A percentile compares a stretch with the other conserved stretches of the same genome.
Conservation (phyloP, 2,888 invertebrate species). For the Synanthedon andrenaeformis region DNA sequence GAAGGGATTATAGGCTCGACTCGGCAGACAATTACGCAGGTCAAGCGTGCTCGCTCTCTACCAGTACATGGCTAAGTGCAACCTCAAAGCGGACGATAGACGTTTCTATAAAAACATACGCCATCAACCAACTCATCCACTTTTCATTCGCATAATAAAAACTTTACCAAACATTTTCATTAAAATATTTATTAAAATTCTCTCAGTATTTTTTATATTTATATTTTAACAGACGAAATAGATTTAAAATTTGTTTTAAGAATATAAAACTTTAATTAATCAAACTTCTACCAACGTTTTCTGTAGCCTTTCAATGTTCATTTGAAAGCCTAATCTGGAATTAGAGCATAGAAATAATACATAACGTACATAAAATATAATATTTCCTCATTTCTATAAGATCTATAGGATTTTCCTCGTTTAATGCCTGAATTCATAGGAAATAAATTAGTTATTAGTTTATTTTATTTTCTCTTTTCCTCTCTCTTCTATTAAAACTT, state of each 20-base stretch:
- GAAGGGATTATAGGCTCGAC: conserved; percentile 35
- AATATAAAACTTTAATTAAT: too few relatives aligned
- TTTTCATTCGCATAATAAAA: neutral
- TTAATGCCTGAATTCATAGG: neutral
- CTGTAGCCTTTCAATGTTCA: too few relatives aligned
- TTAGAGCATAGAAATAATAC: too few relatives aligned
- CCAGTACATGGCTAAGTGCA: conserved; percentile 9
- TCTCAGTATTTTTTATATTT: too few relatives aligned
- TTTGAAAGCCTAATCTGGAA: too few relatives aligned
- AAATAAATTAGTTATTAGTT: neutral
- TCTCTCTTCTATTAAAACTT: neutral
- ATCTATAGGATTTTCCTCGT: too few relatives aligned
- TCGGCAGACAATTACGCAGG: conserved; percentile 53
- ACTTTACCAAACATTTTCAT: neutral
- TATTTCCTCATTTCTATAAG: too few relatives aligned
- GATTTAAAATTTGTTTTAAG: too few relatives aligned
- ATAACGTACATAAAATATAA: too few relatives aligned
- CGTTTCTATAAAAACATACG: conserved; percentile 14
- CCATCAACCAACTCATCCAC: neutral
- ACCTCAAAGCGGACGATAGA: conserved; percentile 25
- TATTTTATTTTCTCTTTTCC: neutral
- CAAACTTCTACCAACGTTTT: too few relatives aligned
- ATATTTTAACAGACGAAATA: too few relatives aligned
- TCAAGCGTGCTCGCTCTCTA: conserved; percentile 40
- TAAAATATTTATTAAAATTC: too few relatives aligned